A percentile compares a stretch with the other conserved stretches of the same genome.
Conservation (phyloP, 2,113 vertebrate species). For the Solenodon paradoxus region DNA sequence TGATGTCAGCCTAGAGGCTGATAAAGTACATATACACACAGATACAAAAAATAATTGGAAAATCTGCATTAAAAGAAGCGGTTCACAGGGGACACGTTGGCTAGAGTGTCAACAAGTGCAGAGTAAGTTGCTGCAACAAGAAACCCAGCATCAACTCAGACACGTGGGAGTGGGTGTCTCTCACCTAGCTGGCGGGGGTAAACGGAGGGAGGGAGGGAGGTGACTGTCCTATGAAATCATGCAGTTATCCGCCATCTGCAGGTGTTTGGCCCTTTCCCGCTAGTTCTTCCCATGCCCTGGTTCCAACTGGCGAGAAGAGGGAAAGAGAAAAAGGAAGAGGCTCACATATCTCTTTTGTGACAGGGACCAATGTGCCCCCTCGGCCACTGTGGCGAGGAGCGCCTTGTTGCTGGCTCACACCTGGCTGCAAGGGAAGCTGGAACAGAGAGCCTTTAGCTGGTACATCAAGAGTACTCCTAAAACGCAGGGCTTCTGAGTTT, state of each 20-base stretch:
- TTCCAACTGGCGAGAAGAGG: neutral
- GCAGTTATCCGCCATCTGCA: neutral
- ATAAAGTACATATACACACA: neutral
- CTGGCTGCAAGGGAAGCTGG: neutral
- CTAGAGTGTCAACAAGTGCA: neutral
- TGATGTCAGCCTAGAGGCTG: neutral
- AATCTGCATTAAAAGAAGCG: neutral
- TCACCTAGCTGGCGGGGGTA: too few relatives aligned
- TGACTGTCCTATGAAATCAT: accelerated
- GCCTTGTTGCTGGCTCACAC: accelerated
- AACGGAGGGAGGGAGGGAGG: neutral
- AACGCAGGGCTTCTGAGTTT: too few relatives aligned
- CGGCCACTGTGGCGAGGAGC: neutral
- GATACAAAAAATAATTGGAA: neutral
- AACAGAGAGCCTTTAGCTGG: neutral
- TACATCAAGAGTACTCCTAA: neutral
- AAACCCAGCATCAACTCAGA: neutral
- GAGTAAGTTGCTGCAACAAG: accelerated
- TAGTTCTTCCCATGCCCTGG: accelerated
- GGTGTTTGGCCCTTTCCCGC: neutral
- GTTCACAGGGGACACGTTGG: neutral
- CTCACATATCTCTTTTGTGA: neutral
- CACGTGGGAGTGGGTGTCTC: too few relatives aligned
- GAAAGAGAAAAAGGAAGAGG: neutral
- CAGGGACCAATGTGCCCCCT: neutral